Evolutionary conservation across 64 coral and sea anemone species (phyloP).

Genomic region (Dendrophyllia cribrosa): DNA sequence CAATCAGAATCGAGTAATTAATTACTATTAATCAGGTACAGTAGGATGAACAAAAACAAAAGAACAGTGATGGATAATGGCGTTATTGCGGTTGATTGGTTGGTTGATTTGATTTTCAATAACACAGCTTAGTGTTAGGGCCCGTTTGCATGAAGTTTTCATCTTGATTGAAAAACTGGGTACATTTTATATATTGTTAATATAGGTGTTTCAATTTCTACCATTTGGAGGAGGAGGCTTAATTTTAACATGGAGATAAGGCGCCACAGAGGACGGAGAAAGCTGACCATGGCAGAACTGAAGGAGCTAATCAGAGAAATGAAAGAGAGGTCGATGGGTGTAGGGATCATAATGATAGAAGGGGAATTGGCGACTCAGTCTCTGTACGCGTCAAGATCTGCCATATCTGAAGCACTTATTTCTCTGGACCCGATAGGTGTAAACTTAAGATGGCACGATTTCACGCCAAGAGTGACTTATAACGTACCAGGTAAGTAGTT

Average conservation of each 20-base stretch:
- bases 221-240: conserved; percentile 22
- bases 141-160: too few relatives aligned
- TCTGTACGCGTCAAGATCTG: background rate
- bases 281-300: background rate
- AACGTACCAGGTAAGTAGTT: conserved; percentile 6
- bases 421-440: conserved; percentile 45
- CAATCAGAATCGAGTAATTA: too few relatives aligned
- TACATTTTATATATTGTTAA: too few relatives aligned
- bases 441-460: conserved; percentile 29
- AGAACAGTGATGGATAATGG: too few relatives aligned
- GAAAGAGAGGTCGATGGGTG: background rate
- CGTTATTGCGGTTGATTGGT: too few relatives aligned
- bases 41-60: too few relatives aligned
- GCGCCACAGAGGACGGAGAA: background rate
- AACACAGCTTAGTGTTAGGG: too few relatives aligned
- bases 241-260: background rate
- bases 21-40: too few relatives aligned
- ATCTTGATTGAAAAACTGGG: too few relatives aligned
- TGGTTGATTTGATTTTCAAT: too few relatives aligned
- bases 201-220: conserved; percentile 39
- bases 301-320: background rate
- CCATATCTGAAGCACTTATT: conserved; percentile 17
- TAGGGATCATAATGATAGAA: conserved; percentile 42
- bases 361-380: background rate
- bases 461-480: conserved; percentile 21